Base-by-base conservation (phyloP, 1,140 invertebrate species). In the Daktulosphaira vitifoliae region DNA sequence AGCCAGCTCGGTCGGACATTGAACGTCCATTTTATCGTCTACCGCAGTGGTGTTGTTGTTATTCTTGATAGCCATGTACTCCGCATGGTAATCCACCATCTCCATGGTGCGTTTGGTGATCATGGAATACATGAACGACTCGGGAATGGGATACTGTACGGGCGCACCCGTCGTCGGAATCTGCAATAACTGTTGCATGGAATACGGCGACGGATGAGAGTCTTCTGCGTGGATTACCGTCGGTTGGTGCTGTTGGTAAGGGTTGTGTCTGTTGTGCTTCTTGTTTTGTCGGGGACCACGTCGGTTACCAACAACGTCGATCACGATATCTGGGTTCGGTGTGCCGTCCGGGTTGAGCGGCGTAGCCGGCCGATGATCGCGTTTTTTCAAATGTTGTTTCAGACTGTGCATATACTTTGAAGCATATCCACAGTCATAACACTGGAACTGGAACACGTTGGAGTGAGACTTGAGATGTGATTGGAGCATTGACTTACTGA, bases 401-500 rank as follows among this genome's bases (percentile, higher is more conserved):
- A 99, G 77, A 26, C 91, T 94, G 77, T 99, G 96, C 71, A 92
- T 96, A 74, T 99, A 99, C 74, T 99, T 99, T 1, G 95, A 97
- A 2, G 90, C 92, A 73, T 98, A 99, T n/a, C 83, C 85, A 74
- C 97, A 99, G 72, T 96, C 88, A 0, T 84, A 79, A 73, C 97
- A 99, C 23, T 90, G 81, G 74, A 96, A 99, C 71, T 96, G 96
- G 72, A 98, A 98, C 0, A 98, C 78, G 67, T 91, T 94, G 0
- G 93, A 97, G 74, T 99, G 97, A 0, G 92, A 96, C 74, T 99
- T 99, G 70, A 97, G 82, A 72, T 99, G 97, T 0, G 92, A 96
- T 73, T 97, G 98, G 11, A 99, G 79, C 97, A 99, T 99, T 0
- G 95, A 98, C 73, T 99, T 98, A 77, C 98, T 99, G 3, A 99